A percentile compares a stretch with the other conserved stretches of the same genome.
phyloP scores from a whole-genome alignment of 1,140 invertebrate genomes.

The Dendrolimus punctatus region DNA sequence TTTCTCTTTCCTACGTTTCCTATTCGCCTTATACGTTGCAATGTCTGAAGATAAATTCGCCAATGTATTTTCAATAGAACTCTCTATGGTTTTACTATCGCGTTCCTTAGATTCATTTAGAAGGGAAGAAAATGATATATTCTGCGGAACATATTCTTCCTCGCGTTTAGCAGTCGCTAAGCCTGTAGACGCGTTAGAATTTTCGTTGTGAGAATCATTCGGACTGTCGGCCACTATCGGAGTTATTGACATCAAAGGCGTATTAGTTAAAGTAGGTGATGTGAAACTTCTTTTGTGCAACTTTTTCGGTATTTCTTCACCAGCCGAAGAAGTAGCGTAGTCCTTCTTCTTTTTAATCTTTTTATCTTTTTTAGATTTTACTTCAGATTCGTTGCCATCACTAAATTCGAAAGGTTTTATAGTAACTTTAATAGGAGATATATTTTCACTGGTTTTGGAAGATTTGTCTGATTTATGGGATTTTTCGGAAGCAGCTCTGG shows the following conservation, averaged over 20 bases:
- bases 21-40: slow-evolving; percentile 68
- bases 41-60: slow-evolving; percentile 60
- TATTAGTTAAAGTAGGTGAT: slow-evolving; percentile 64
- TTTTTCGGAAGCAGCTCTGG: slow-evolving; percentile 38
- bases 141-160: slow-evolving; percentile 52
- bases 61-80: slow-evolving; percentile 53
- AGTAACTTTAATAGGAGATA: slow-evolving; percentile 73
- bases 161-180: slow-evolving; percentile 29
- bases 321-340: slow-evolving; percentile 28
- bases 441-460: slow-evolving; percentile 32
- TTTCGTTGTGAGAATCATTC: slow-evolving; percentile 62
- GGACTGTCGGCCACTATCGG: slow-evolving; percentile 68
- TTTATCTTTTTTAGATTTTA: slow-evolving; percentile 55
- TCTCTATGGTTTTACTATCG: slow-evolving; percentile 56
- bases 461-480: slow-evolving; percentile 38
- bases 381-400: slow-evolving; percentile 38
- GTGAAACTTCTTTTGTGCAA: slow-evolving; percentile 63
- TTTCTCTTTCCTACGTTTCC: slow-evolving; percentile 79
- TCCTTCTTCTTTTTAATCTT: slow-evolving; percentile 45
- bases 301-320: slow-evolving; percentile 46
- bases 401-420: slow-evolving; percentile 74
- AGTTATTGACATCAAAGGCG: slow-evolving; percentile 68
- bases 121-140: slow-evolving; percentile 64
- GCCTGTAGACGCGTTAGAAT: slow-evolving; percentile 36
- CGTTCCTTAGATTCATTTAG: slow-evolving; percentile 53